Percentiles rank a stretch among this genome's conserved stretches.
These are phyloP conservation scores for Hesperia comma DNA, from an alignment of 2,888 invertebrate genomes.

Conservation along the genomic window DNA sequence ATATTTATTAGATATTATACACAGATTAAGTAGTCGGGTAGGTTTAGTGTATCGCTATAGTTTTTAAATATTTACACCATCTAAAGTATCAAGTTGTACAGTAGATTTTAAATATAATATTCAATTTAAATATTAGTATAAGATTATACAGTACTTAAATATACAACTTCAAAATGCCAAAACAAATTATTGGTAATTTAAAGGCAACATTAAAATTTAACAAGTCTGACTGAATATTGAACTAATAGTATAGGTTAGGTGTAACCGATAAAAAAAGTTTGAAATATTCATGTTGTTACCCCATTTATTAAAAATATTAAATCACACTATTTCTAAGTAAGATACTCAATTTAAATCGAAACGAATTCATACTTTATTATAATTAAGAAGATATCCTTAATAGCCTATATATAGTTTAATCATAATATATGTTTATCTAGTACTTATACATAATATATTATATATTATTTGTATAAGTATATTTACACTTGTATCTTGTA, in stretches of 20 bases:
- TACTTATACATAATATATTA: not conserved
- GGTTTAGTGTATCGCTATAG: not conserved
- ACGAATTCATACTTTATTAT: not conserved
- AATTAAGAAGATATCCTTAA: too few species aligned
- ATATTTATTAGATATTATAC: slow-evolving; percentile 5
- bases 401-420: too few species aligned
- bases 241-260: not conserved
- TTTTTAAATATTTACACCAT: not conserved
- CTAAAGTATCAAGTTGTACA: not conserved
- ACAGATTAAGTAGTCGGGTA: not conserved
- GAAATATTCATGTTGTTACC: not conserved
- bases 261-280: not conserved
- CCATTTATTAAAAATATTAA: not conserved
- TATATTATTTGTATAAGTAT: too few species aligned
- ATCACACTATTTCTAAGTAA: not conserved
- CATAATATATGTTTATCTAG: not conserved
- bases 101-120: slow-evolving; percentile 6
- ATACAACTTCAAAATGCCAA: not conserved
- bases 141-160: slow-evolving; percentile 4
- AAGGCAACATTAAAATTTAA: not conserved
- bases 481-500: too few species aligned
- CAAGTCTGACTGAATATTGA: not conserved
- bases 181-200: not conserved
- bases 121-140: not conserved
- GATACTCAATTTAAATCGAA: not conserved